These are phyloP conservation scores for Smutsia temminckii DNA, from an alignment of 2,797 vertebrate species.

Conservation along the genomic window DNA sequence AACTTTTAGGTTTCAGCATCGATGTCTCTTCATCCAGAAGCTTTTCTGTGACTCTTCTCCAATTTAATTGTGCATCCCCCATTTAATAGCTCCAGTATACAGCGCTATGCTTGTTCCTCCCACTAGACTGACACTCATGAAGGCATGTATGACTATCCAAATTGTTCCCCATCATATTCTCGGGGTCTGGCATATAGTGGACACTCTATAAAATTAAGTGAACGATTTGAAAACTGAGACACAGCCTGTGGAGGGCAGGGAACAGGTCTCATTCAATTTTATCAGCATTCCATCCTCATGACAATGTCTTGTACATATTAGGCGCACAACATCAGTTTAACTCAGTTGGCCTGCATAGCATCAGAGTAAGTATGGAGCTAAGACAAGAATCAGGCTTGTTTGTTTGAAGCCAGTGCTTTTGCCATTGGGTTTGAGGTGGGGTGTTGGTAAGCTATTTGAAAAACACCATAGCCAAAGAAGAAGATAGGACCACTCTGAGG, in stretches of 20 bases:
- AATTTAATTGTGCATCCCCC: neutral
- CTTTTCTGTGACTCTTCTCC: neutral
- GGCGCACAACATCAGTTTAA: neutral
- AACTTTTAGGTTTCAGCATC: neutral
- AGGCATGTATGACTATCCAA: neutral
- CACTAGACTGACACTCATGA: neutral
- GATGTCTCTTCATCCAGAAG: neutral
- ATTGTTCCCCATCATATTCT: neutral
- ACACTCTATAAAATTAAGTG: neutral
- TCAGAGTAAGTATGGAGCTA: neutral
- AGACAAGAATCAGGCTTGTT: neutral
- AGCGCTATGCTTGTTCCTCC: neutral
- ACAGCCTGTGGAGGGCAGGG: neutral
- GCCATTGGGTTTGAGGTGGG: neutral
- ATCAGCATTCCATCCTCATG: neutral
- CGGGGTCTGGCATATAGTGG: no score
- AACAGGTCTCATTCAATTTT: neutral
- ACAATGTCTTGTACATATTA: fast-evolving
- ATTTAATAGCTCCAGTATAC: no score
- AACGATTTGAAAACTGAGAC: neutral
- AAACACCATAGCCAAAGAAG: neutral
- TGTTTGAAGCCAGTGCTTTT: neutral
- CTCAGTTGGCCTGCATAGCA: neutral
- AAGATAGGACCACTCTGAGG: neutral
- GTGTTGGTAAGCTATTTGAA: neutral